Percentiles rank a stretch among this genome's conserved stretches.
Evolutionary conservation across 2,113 vertebrate genomes (phyloP).

Genomic region (Charadrius vociferus): DNA sequence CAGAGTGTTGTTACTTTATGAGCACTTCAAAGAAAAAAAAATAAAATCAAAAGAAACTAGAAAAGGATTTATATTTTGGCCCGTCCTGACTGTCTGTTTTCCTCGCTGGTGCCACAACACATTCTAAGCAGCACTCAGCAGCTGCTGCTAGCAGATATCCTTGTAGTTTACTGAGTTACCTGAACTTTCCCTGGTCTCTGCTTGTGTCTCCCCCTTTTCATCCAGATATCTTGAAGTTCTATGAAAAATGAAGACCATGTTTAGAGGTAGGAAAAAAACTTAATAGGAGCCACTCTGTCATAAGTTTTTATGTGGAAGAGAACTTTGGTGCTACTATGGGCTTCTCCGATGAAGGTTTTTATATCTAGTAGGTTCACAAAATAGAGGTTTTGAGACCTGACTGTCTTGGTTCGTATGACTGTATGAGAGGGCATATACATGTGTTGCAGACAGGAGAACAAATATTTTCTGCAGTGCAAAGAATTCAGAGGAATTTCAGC

Average conservation of each 20-base stretch:
- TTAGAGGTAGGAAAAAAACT: not conserved
- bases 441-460: not conserved
- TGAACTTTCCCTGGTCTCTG: not conserved
- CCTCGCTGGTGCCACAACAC: not conserved
- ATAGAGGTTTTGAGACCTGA: not conserved
- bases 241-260: not conserved
- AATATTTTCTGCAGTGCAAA: not conserved
- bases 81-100: not conserved
- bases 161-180: not conserved
- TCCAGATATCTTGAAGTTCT: not conserved
- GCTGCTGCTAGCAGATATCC: not conserved
- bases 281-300: not conserved
- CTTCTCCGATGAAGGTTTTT: not conserved
- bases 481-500: not conserved
- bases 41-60: not conserved
- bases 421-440: not conserved
- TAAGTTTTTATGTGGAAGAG: not conserved
- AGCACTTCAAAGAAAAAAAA: not conserved
- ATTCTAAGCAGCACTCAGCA: not conserved
- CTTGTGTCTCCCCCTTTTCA: not conserved
- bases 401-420: not conserved
- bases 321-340: not conserved
- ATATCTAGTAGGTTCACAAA: not conserved
- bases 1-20: not conserved
- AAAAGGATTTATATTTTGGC: not conserved